Percentiles rank a stretch among this genome's conserved stretches.
Evolutionary conservation across 2,888 invertebrate species (phyloP).

Genomic region (Tolmerus cingulatus): DNA sequence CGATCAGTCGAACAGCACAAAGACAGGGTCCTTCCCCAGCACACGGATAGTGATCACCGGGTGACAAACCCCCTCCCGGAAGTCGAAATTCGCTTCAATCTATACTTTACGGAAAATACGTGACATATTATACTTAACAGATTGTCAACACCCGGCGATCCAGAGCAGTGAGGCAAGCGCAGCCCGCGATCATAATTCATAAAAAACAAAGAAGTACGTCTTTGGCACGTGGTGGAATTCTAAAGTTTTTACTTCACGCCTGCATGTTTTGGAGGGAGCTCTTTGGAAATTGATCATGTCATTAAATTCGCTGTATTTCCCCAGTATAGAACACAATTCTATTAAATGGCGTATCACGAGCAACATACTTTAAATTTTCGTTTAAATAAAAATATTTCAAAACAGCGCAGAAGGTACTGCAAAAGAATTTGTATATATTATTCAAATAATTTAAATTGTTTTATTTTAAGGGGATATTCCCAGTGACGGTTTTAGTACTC

Average conservation of each 20-base stretch:
- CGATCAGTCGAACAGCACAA: neutral
- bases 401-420: neutral
- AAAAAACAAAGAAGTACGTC: neutral
- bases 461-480: too few species aligned
- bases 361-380: neutral
- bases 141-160: constrained; percentile 20
- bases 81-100: neutral
- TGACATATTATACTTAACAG: constrained; percentile 17
- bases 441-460: too few species aligned
- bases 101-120: constrained; percentile 37
- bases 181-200: neutral
- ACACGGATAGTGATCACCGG: neutral
- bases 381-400: neutral
- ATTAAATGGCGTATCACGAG: neutral
- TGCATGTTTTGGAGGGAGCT: constrained; percentile 33
- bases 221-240: constrained; percentile 42
- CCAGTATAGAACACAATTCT: neutral
- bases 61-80: constrained; percentile 11
- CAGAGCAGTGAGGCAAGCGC: neutral
- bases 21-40: neutral
- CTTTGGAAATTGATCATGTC: neutral
- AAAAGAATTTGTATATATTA: too few species aligned
- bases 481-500: too few species aligned
- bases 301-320: neutral
- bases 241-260: constrained; percentile 32